These are phyloP conservation scores for Sinocyclocheilus anophthalmus DNA, from an alignment of 2,113 vertebrate species.

Conservation along the genomic window DNA sequence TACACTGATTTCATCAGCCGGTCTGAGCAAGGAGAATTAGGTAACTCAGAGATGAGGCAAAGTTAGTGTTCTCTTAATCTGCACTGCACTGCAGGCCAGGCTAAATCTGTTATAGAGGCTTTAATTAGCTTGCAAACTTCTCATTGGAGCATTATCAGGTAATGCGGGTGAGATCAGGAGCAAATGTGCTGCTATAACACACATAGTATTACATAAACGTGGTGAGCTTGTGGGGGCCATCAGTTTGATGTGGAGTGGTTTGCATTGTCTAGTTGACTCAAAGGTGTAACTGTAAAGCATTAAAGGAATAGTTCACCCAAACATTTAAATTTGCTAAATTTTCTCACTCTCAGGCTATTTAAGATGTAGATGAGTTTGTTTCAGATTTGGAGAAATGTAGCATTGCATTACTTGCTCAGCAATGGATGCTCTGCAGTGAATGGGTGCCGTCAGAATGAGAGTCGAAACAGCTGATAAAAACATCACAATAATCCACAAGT, in stretches of 20 bases:
- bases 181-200: not conserved
- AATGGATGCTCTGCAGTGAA: too few species aligned
- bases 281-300: too few species aligned
- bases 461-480: too few species aligned
- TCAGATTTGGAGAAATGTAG: too few species aligned
- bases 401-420: too few species aligned
- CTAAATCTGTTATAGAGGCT: slow-evolving; percentile 11
- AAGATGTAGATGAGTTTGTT: too few species aligned
- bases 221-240: not conserved
- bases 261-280: not conserved
- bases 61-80: not conserved
- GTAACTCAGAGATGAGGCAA: not conserved
- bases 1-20: not conserved
- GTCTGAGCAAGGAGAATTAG: not conserved
- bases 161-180: not conserved
- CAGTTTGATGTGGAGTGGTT: too few species aligned
- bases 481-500: too few species aligned
- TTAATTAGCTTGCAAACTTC: slow-evolving; percentile 14
- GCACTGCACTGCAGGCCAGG: not conserved
- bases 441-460: too few species aligned
- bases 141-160: not conserved
- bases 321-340: too few species aligned
- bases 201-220: not conserved
- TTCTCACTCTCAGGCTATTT: too few species aligned
- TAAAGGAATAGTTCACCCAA: too few species aligned